Evolutionary conservation across 1,140 invertebrate species (phyloP).

Genomic region (Leucophenga varia): DNA sequence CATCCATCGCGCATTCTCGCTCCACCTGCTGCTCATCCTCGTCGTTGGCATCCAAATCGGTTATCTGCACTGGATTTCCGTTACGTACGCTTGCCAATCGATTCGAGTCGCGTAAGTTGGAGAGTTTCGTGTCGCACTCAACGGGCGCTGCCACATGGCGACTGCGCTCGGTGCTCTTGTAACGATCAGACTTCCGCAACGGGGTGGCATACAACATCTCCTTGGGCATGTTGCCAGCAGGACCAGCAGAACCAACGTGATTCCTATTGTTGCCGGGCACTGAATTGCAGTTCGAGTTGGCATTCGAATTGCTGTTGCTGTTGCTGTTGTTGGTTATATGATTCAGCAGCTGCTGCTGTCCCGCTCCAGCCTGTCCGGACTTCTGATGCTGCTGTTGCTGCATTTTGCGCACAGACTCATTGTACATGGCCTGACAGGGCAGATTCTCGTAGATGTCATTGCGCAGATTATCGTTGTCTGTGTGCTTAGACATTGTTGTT

Average conservation of each 20-base stretch:
- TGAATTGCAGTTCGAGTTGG: slow-evolving; percentile 37
- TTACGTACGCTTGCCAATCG: slow-evolving; percentile 33
- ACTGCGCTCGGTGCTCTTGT: slow-evolving; percentile 48
- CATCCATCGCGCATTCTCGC: slow-evolving; percentile 23
- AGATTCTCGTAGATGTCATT: slow-evolving; percentile 56
- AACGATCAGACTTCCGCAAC: slow-evolving; percentile 51
- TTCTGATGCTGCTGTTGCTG: slow-evolving; percentile 44
- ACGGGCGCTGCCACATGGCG: slow-evolving; percentile 18
- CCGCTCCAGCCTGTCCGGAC: slow-evolving; percentile 14
- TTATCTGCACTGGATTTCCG: slow-evolving; percentile 41
- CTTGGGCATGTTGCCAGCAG: slow-evolving; percentile 36
- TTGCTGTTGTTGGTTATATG: slow-evolving; percentile 15
- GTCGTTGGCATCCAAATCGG: slow-evolving; percentile 47
- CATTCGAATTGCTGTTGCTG: slow-evolving; percentile 37
- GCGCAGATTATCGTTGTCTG: slow-evolving; percentile 53
- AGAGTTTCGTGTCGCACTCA: slow-evolving; percentile 30
- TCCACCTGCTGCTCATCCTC: slow-evolving; percentile 10
- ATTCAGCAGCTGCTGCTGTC: slow-evolving; percentile 14
- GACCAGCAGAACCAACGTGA: slow-evolving; percentile 12
- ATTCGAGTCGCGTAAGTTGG: slow-evolving; percentile 41
- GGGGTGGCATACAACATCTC: slow-evolving; percentile 56
- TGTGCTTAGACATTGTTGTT: slow-evolving; percentile 53
- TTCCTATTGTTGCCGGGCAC: slow-evolving; percentile 22
- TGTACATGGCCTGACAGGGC: slow-evolving; percentile 55
- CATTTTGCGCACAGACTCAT: slow-evolving; percentile 53